These are phyloP conservation scores for Drosophila nigritarsus DNA, from an alignment of 2,888 invertebrate genomes.

Conservation along the genomic window DNA sequence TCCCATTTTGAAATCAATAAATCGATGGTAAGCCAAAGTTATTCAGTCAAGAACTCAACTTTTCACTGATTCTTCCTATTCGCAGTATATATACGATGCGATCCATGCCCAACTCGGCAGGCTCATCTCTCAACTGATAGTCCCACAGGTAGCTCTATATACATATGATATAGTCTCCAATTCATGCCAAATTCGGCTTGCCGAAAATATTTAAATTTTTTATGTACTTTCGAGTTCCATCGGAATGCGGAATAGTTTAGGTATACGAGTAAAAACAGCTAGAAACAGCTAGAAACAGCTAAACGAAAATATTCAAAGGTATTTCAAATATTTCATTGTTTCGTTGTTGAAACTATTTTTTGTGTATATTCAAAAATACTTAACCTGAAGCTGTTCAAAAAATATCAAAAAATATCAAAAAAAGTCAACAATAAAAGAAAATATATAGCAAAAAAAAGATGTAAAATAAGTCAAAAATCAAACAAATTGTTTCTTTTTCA, in stretches of 20 bases:
- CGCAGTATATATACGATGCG: not conserved
- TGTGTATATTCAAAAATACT: not conserved
- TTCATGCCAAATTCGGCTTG: not conserved
- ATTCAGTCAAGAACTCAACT: not conserved
- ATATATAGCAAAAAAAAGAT: not conserved
- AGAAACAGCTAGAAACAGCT: too few relatives aligned
- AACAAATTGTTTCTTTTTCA: slow-evolving; percentile 48
- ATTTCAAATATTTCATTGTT: not conserved
- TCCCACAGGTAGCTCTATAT: not conserved
- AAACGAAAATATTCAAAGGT: not conserved
- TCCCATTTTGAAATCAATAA: not conserved
- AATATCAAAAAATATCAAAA: not conserved
- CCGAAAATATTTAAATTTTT: not conserved
- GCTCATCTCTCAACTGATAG: not conserved
- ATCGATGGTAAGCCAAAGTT: not conserved
- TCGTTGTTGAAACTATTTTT: not conserved
- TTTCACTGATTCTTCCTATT: not conserved
- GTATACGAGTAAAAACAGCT: too few relatives aligned
- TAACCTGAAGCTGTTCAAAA: not conserved
- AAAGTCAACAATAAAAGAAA: not conserved
- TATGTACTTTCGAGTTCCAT: not conserved
- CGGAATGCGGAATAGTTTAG: too few relatives aligned
- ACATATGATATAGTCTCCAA: not conserved
- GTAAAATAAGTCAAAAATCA: slow-evolving; percentile 1
- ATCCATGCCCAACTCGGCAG: not conserved